Evolutionary conservation across 2,888 invertebrate species (phyloP), one percentile per base, ranked within the genome.

Genomic region (Habroteleia sp.): DNA sequence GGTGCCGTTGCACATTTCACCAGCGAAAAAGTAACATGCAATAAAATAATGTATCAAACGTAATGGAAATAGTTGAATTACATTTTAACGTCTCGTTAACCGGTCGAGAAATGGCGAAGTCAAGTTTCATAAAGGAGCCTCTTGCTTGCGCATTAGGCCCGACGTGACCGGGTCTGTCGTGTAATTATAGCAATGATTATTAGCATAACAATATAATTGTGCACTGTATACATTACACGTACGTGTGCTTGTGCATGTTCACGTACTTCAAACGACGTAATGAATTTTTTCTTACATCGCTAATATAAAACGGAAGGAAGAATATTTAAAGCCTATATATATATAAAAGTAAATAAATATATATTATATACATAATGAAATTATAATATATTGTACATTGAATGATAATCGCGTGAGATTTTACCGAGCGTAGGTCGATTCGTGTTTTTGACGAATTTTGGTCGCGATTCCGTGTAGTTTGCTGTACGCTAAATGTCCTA

Each of bases 341-440:
- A 48, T 10, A 42, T 29, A 41, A 16, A 60, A 37, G 48, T 37
- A 82, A 81, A 62, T 54, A 65, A 68, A 84, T 81, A 79, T 81
- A 79, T 81, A 84, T 84, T 83, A 84, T 85, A 82, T 60, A 69
- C 20, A 69, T 44, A 58, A 52, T 35, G 77, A 77, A 78, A 79
- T 81, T 83, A 84, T n/a, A n/a, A n/a, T n/a, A n/a, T 84, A 83
- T 84, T 84, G 82, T 84, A 83, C 82, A 85, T 85, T 85, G 82
- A 83, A 78, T 16, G 16, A 46, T 29, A n/a, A 27, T 11, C 50
- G 60, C 44, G 52, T 44, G 46, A 37, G 17, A 60, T 60, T 69
- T 60, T 13, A 8, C 20, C 35, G 27, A 41, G 20, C 33, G 13
- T 54, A 52, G 54, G 20, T 52, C 42, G 41, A 13, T 50, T 27